These are phyloP conservation scores for Diceros bicornis DNA, from an alignment of 2,797 vertebrate genomes.

Conservation along the genomic window DNA sequence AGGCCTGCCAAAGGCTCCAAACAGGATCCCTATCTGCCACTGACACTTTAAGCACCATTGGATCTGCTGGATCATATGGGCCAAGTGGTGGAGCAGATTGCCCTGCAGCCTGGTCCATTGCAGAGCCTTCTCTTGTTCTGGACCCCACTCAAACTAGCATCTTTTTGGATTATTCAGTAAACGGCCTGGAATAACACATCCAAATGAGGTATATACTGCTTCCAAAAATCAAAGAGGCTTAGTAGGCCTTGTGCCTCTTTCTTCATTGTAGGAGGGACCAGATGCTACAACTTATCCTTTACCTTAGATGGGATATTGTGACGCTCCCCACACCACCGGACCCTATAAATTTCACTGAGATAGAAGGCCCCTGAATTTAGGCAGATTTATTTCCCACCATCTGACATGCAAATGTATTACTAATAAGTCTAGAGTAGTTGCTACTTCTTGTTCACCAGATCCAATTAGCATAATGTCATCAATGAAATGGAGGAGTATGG, in stretches of 20 bases:
- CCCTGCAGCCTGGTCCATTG: neutral
- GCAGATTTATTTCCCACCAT: neutral
- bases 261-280: neutral
- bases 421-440: neutral
- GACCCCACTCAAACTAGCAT: neutral
- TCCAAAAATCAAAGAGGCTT: neutral
- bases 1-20: neutral
- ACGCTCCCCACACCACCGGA: neutral
- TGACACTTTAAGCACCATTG: neutral
- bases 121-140: neutral
- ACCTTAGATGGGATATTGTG: neutral
- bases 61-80: neutral
- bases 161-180: neutral
- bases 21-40: neutral
- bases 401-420: neutral
- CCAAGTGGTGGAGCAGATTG: neutral
- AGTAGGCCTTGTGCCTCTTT: neutral
- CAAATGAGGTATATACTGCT: neutral
- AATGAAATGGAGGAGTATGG: neutral
- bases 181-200: neutral
- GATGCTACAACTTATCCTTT: neutral
- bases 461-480: neutral
- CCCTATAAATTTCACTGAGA: neutral
- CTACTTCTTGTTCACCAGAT: neutral
- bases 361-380: neutral